Evolutionary conservation across 92 coral and sea anemone genomes (phyloP).

Genomic region (Isaurus tuberculatus): DNA sequence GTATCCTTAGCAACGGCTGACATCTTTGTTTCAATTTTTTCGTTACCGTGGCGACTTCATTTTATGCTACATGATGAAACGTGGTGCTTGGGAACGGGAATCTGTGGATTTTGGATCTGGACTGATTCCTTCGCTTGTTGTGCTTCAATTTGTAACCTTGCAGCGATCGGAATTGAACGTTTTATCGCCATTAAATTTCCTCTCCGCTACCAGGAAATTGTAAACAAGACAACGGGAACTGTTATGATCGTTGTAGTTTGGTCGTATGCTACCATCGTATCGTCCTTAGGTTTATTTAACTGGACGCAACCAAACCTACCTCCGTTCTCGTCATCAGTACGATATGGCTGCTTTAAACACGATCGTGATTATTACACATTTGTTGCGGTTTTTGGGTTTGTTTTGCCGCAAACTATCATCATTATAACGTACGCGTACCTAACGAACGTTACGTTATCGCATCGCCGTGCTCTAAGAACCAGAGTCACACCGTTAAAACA

Average conservation of each 20-base stretch:
- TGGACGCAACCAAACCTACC: conserved; percentile 64
- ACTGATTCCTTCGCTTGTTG: conserved; percentile 82
- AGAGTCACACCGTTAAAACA: conserved; percentile 45
- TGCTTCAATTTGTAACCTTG: conserved; percentile 78
- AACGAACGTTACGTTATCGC: conserved; percentile 69
- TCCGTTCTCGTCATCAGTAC: conserved; percentile 55
- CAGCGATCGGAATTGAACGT: conserved; percentile 82
- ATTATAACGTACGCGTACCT: conserved; percentile 75
- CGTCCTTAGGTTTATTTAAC: conserved; percentile 74
- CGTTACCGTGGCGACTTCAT: conserved; percentile 82
- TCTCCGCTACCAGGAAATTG: conserved; percentile 67
- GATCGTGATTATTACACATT: conserved; percentile 76
- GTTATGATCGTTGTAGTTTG: conserved; percentile 68
- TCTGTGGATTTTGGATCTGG: conserved; percentile 87
- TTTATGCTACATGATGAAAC: conserved; percentile 58
- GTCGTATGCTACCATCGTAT: conserved; percentile 70
- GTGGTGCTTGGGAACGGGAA: conserved; percentile 70
- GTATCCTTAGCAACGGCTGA: conserved; percentile 83
- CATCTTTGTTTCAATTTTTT: conserved; percentile 73
- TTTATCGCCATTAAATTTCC: conserved; percentile 80
- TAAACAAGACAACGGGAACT: conserved; percentile 63
- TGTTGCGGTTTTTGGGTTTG: conserved; percentile 72
- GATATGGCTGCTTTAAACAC: conserved; percentile 55
- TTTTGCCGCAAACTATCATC: conserved; percentile 70
- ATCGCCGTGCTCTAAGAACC: conserved; percentile 59